phyloP scores from a whole-genome alignment of 2,797 vertebrate genomes.

The Pseudomugil tenellus region DNA sequence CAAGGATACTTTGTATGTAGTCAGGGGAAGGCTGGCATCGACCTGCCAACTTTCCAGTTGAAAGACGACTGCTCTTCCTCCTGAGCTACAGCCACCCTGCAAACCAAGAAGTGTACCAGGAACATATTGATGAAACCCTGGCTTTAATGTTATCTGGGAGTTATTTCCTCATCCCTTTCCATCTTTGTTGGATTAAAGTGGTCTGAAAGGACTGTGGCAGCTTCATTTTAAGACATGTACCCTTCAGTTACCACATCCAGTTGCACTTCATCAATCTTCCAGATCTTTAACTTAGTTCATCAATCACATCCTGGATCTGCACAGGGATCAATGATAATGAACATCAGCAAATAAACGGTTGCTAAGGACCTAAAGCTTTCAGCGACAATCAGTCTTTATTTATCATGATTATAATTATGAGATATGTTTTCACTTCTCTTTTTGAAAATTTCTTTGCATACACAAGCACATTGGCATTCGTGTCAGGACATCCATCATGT shows the following conservation, averaged over 20 bases:
- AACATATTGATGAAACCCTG: no score
- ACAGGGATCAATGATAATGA: slow-evolving; percentile 62
- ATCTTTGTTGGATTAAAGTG: no score
- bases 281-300: slow-evolving; percentile 45
- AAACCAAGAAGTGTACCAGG: no score
- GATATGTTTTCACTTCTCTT: slow-evolving; percentile 64
- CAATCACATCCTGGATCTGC: slow-evolving; percentile 32
- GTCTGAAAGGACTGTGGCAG: no score
- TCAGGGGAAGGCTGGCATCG: no score
- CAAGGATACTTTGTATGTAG: no score
- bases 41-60: no score
- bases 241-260: slow-evolving; percentile 20
- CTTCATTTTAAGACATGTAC: slow-evolving; percentile 26
- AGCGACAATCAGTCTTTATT: slow-evolving; percentile 38
- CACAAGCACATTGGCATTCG: slow-evolving; percentile 49
- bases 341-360: slow-evolving; percentile 46
- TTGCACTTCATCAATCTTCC: slow-evolving; percentile 45
- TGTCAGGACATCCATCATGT: slow-evolving; percentile 67
- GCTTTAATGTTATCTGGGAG: no score
- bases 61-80: no score
- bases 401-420: slow-evolving; percentile 72
- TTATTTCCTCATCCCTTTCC: no score
- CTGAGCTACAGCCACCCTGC: no score
- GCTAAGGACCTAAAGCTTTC: slow-evolving; percentile 19
- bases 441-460: slow-evolving; percentile 65